These are phyloP conservation scores for Arrhopalites spinosus DNA, from an alignment of 2,888 invertebrate genomes.

Conservation along the genomic window DNA sequence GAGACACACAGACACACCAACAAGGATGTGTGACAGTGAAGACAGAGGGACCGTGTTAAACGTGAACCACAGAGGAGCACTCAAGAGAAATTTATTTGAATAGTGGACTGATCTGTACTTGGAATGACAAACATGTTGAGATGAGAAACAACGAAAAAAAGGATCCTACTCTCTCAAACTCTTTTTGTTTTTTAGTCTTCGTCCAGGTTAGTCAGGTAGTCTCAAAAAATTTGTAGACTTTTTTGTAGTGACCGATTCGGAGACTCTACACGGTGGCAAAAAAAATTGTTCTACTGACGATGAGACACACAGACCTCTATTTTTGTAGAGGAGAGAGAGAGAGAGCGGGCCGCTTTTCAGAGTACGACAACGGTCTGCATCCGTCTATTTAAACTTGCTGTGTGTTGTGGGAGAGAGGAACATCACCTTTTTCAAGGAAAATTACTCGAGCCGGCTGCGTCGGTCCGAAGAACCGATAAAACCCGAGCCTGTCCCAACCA, in stretches of 20 bases:
- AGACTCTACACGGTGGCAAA: too few relatives aligned
- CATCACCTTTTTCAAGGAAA: conserved; percentile 31
- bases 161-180: too few relatives aligned
- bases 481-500: conserved; percentile 40
- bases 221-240: too few relatives aligned
- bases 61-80: conserved; percentile 15
- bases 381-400: conserved; percentile 20
- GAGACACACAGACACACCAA: too few relatives aligned
- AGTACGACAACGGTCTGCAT: conserved; percentile 4
- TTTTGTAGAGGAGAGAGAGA: background rate
- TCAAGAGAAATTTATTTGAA: conserved; percentile 15
- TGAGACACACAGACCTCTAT: too few relatives aligned
- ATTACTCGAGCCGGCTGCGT: conserved; percentile 34
- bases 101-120: conserved; percentile 11
- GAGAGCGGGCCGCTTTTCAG: background rate
- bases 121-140: conserved; percentile 15
- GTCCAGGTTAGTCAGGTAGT: too few relatives aligned
- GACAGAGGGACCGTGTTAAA: background rate
- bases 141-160: too few relatives aligned
- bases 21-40: background rate
- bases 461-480: conserved; percentile 33
- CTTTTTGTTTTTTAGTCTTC: too few relatives aligned
- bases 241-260: background rate
- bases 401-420: conserved; percentile 22
- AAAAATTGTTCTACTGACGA: too few relatives aligned